Conservation (phyloP, 2,888 invertebrate species). For the Cheilosia urbana region DNA sequence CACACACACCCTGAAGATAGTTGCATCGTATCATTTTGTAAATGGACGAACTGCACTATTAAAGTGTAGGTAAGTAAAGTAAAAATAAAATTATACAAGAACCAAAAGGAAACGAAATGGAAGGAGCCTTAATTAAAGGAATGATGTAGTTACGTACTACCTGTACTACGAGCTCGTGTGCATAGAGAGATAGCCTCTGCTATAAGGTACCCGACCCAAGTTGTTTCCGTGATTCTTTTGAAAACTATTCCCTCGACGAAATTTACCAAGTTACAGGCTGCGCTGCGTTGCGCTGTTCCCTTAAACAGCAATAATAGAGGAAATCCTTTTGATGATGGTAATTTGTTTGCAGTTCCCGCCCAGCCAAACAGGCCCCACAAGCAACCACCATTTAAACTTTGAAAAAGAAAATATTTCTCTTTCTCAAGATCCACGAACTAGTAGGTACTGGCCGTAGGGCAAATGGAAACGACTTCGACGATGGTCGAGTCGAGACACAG, state of each 20-base stretch:
- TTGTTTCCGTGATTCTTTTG: conserved; percentile 27
- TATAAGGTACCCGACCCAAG: conserved; percentile 11
- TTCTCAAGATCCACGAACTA: conserved; percentile 32
- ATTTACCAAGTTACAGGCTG: conserved; percentile 56
- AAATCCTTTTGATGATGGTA: conserved; percentile 75
- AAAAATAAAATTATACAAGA: conserved; percentile 54
- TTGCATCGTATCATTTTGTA: conserved; percentile 22
- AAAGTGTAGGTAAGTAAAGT: conserved; percentile 21
- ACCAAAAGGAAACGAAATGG: conserved; percentile 58
- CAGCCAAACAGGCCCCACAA: not conserved
- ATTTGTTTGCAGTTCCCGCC: conserved; percentile 61
- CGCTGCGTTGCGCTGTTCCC: conserved; percentile 42
- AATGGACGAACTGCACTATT: conserved; percentile 10
- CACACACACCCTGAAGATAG: not conserved
- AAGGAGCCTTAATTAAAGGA: conserved; percentile 73
- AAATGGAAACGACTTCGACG: conserved; percentile 30
- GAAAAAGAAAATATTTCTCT: conserved; percentile 48
- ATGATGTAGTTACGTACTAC: conserved; percentile 48
- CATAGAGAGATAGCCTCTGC: conserved; percentile 24
- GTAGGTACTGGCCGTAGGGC: conserved; percentile 10
- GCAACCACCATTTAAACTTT: conserved; percentile 59
- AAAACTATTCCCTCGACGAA: conserved; percentile 36
- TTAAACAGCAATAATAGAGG: conserved; percentile 64
- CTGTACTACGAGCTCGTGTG: not conserved
- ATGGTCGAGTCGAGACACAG: not conserved